Base-by-base conservation (phyloP, 1,140 invertebrate species). In the Drosophila pallidifrons region DNA sequence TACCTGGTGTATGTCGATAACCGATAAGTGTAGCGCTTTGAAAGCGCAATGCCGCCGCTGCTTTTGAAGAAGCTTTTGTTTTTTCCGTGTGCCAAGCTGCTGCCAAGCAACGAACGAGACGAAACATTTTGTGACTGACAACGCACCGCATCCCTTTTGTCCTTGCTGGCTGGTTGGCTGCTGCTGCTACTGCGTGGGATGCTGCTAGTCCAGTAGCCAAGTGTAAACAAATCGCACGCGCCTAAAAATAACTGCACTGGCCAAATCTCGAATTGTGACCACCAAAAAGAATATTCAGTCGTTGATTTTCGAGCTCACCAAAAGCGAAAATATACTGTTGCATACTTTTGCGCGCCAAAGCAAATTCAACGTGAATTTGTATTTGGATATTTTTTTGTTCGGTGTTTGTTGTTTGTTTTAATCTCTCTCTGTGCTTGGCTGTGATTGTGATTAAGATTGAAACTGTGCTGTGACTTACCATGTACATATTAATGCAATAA, bases 141-240 rank as follows among this genome's bases (percentile, higher is more conserved):
- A 64, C 59, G 60, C 59, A 15, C 49, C 58, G 67, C 67, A 64
- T 67, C 64, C 64, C 64, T 59, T 46, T 49, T 43, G 46, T 73
- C 46, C 60, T 64, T 38, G 32, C 16, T 38, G 38, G 3, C 41
- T 54, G 61, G 30, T 7, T 7, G 30, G 5, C 5, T 32, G 30
- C 30, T 32, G 30, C 30, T 5, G 5, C 5, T 7, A 1, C 16
- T 35, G 15, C 15, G 45, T 57, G 54, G 51, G 64, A 51, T 68
- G 70, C 55, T 54, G 70, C 20, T 57, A 54, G 49, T 60, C 41
- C 38, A 5, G 45, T 38, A 49, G n/a, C 28, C 20, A 58, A 64
- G 59, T 71, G 74, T 76, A 71, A 76, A 76, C 74, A 76, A 76
- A 76, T 66, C 49, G 41, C 61, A 72, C 61, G 54, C 61, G 54